Base-by-base conservation (phyloP, 2,113 vertebrate species). In the Lutjanus erythropterus region DNA sequence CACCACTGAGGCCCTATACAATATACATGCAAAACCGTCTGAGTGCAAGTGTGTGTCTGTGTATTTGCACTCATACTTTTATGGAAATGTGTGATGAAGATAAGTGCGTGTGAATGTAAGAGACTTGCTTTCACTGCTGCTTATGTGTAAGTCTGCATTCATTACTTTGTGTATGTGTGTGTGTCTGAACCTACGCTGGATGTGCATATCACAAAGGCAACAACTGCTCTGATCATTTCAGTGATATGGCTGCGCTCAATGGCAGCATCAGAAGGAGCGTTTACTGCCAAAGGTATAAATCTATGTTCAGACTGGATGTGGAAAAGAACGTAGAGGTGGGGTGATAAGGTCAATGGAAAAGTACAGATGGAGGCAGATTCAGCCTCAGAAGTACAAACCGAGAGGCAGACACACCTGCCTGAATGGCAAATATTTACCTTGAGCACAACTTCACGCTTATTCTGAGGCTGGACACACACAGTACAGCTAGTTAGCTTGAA, bases 11-110 rank as follows among this genome's bases (percentile, higher is more conserved):
- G 27, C 60, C 8, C 81, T 64, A 49, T 58, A 18, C 60, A 70
- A 74, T 37, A 58, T 31, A 44, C 18, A 80, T 68, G 55, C 18
- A 44, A 18, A 1, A 25, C 9, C 23, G 62, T 27, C 46, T 70
- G 49, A 44, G 35, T n/a, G 1, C 29, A 41, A 49, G 14, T 29
- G 23, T 27, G 19, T 42, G 53, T 62, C 9, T 21, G 21, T 44
- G 37, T 37, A 52, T 72, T 25, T 21, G 29, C 21, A 53, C 12
- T 68, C 10, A 16, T 25, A 44, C 47, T 42, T 58, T 37, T 49
- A 71, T 72, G 56, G 27, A 74, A 49, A 62, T 46, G 41, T 72
- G 16, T 25, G 12, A 35, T 47, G 46, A 9, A 60, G 15, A 68
- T 56, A 19, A 74, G 18, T 19, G 1, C 55, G 42, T 52, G 33